Evolutionary conservation across 2,113 vertebrate genomes (phyloP), one percentile per base, ranked within the genome.

Genomic region (Balaenoptera acutorostrata): DNA sequence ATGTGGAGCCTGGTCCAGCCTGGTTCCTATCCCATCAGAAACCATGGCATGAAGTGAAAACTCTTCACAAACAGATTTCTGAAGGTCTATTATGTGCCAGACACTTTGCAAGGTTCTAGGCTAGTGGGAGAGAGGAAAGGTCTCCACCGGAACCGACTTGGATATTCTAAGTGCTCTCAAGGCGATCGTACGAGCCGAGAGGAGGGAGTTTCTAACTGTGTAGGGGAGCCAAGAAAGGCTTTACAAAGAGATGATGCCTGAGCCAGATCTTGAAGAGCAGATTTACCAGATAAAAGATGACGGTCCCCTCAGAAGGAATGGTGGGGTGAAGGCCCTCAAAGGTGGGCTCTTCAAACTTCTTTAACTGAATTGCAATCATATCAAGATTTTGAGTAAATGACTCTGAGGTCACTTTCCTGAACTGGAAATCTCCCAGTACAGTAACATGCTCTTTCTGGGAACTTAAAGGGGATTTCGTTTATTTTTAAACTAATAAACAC

Each of bases 121-220:
- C 25, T 68, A 21, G 61, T 12, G 31, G 29, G 75, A 75, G 68
- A 85, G 33, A 92, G 36, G 55, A 85, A 49, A 8, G 41, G 52
- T 72, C 85, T 29, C 17, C 33, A 2, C 1, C 0, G 14, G 12
- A 59, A 5, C 0, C 23, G 10, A 68, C 41, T 1, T 5, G 23
- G 41, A 13, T 18, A 20, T 23, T 25, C 17, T 36, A 8, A 81
- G n/a, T 12, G 10, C 8, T 46, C 33, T 59, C 23, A 0, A n/a
- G 46, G 87, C 49, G 5, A 33, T 75, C 41, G 27, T 69, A 31
- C 0, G 5, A n/a, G 20, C 20, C 31, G 31, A 27, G 21, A 52
- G 41, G 29, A 49, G 11, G 33, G 11, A 25, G 31, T 71, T 49
- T n/a, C 8, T 2, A 49, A 59, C 23, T n/a, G 66, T n/a, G n/a